Base-by-base conservation (phyloP, 1,140 invertebrate genomes). In the Bombus waltoni region DNA sequence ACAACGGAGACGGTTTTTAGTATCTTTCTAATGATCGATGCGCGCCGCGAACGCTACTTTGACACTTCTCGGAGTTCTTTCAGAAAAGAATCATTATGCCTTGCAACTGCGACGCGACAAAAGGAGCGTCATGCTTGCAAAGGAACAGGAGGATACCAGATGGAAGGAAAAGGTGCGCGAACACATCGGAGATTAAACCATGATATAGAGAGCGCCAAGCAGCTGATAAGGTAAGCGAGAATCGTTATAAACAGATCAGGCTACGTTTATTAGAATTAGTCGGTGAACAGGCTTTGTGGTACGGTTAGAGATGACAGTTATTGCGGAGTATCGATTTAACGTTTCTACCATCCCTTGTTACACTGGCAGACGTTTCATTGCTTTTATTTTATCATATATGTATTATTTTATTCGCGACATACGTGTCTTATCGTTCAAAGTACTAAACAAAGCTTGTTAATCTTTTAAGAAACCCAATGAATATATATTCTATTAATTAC, bases 1-100 rank as follows among this genome's bases (percentile, higher is more conserved):
- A 35, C 28, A 74, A 35, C 22, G 10, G 35, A 15, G 53, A 42
- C 13, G 35, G 38, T 68, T 85, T 86, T 83, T 72, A 82, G 86
- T 89, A 79, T 38, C 81, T 89, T 70, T 47, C 65, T 81, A 38
- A 79, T 72, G 83, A 72, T 72, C 76, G 79, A 86, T 79, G 77
- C 79, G 8, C 35, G 13, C 2, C 42, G 77, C 28, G 57, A 81
- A 38, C 57, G 35, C 47, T 22, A 68, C 44, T 53, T 11, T 75
- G 74, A 70, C 73, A 42, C 76, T 53, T 82, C 65, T 62, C 57
- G 15, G 42, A 35, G 15, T 28, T 62, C 81, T 83, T 44, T 76
- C 28, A 65, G 65, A 68, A 77, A 76, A 68, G 81, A 76, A 6
- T 47, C 81, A 40, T 75, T 59, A 32, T 11, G 2, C n/a, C 70